Base-by-base conservation (phyloP, 2,888 invertebrate species). In the Ichneumoninae sp. region DNA sequence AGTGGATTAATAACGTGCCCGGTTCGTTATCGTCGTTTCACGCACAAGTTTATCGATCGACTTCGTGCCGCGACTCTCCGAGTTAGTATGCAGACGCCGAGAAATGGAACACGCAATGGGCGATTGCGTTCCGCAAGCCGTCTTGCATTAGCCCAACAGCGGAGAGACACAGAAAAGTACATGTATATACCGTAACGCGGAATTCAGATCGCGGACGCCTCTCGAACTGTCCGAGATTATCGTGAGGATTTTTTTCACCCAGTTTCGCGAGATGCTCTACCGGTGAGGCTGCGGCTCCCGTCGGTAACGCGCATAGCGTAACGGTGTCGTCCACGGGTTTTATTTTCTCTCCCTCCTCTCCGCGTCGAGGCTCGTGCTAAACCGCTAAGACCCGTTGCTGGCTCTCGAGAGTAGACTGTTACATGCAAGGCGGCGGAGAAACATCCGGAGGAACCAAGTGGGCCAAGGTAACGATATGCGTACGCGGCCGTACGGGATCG, bases 341-440 rank as follows among this genome's bases (percentile, higher is more conserved):
- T 60, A 44, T 50, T 60, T 65, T 57, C 69, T 69, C 36, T 75
- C 16, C 74, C n/a, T 54, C 47, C 47, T 81, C 54, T n/a, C 33
- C 65, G 4, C 30, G 60, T 5, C 1, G 30, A 7, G 22, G 10
- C 57, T 16, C 22, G 54, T 33, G 69, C 82, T 71, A 83, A 80
- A 83, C 80, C 80, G 75, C 80, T 57, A 69, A 83, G 80, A 70
- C 83, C 80, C 83, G 83, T 83, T 83, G 80, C 80, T 68, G 77
- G 44, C 69, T 54, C 40, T 44, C 50, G 50, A 26, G 69, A 30
- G 60, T 22, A 10, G 57, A 19, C 57, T 22, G 26, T 57, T 26
- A 16, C 40, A 57, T 33, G 72, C 60, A 30, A 36, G 57, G 5
- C 44, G 44, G 44, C 22, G 22, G 4, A 4, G 40, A 19, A 50